These are phyloP conservation scores for Agelastica alni DNA, from an alignment of 2,888 invertebrate genomes.

Conservation along the genomic window DNA sequence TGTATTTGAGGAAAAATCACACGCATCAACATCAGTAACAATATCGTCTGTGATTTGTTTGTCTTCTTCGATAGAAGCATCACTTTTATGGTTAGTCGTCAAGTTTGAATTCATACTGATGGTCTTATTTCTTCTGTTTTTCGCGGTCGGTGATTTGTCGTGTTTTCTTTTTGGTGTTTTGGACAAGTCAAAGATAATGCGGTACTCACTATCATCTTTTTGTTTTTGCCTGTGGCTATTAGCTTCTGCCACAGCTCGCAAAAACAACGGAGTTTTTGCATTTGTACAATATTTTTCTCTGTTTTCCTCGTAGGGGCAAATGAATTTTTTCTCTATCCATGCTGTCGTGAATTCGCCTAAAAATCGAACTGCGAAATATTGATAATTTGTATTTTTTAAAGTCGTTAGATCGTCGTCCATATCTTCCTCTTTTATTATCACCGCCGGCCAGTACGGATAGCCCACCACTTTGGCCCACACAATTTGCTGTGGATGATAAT, in stretches of 20 bases:
- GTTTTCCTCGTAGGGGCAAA: neutral
- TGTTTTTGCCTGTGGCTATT: neutral
- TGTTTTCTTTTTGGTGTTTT: no score
- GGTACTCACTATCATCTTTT: neutral
- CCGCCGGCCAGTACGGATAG: slow-evolving; percentile 1
- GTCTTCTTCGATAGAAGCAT: no score
- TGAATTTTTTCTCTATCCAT: neutral
- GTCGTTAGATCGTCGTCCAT: no score
- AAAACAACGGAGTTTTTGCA: neutral
- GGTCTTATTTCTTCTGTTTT: no score
- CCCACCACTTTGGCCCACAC: slow-evolving; percentile 5
- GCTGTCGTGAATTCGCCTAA: neutral
- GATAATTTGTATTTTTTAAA: neutral
- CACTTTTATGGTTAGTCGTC: no score
- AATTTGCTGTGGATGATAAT: no score
- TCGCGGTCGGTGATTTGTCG: no score
- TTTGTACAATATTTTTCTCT: neutral
- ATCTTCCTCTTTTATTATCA: neutral
- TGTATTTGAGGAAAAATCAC: no score
- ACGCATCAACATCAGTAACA: no score
- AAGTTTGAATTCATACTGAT: no score
- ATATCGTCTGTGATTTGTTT: no score
- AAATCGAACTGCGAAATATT: neutral
- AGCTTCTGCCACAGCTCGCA: neutral
- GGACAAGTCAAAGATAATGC: no score